Percentiles rank a stretch among this genome's conserved stretches.
Conservation (phyloP, 2,113 vertebrate genomes). For the Paramisgurnus dabryanus region DNA sequence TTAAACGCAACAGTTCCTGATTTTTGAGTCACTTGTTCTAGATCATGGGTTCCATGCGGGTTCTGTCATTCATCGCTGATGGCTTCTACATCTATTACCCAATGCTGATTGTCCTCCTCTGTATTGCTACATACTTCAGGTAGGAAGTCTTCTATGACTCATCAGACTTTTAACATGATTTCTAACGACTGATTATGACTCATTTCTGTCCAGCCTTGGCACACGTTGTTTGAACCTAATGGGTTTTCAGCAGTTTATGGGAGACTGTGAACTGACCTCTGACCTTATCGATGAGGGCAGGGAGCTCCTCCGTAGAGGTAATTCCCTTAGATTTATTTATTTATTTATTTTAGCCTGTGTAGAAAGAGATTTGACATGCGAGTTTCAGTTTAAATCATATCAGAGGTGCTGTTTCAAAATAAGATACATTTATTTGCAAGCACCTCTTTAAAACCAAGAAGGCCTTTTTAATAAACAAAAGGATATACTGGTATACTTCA, state of each 20-base stretch:
- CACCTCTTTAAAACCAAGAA: no score
- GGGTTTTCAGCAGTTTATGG: constrained; percentile 98
- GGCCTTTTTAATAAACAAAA: no score
- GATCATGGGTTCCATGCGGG: constrained; percentile 98
- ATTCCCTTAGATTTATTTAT: neutral
- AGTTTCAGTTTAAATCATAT: no score
- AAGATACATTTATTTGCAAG: no score
- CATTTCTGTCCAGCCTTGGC: constrained; percentile 79
- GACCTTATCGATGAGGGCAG: constrained; percentile 97
- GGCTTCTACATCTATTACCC: constrained; percentile 99
- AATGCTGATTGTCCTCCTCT: constrained; percentile 97
- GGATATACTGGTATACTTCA: no score
- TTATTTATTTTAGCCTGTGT: no score
- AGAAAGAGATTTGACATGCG: no score
- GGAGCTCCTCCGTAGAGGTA: constrained; percentile 92
- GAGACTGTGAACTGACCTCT: constrained; percentile 95
- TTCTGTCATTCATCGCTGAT: constrained; percentile 93
- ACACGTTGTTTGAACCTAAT: constrained; percentile 95
- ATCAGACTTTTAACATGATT: neutral
- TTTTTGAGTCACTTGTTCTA: constrained; percentile 57
- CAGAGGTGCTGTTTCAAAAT: no score
- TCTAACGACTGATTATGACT: neutral
- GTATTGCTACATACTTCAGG: constrained; percentile 98
- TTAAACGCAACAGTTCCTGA: neutral
- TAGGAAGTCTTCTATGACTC: constrained; percentile 61